Conservation (phyloP, 1,140 invertebrate species). For the Episyrphus balteatus region DNA sequence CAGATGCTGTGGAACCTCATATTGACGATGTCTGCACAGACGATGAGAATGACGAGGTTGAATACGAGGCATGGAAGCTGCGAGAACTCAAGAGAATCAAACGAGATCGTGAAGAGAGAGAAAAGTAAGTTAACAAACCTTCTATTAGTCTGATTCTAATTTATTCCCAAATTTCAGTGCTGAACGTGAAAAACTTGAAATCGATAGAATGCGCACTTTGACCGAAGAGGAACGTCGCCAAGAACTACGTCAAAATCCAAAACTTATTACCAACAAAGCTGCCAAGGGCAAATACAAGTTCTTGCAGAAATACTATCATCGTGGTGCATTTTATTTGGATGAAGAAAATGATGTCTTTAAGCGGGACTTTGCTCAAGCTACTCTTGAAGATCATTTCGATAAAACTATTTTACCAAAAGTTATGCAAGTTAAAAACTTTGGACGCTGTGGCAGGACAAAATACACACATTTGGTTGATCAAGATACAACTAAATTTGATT, state of each 20-base stretch:
- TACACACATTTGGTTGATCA: conserved; percentile 99
- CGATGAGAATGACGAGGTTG: conserved; percentile 96
- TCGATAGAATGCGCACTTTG: conserved; percentile 85
- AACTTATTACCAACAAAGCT: conserved; percentile 86
- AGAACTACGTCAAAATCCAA: conserved; percentile 87
- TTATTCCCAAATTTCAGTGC: conserved; percentile 40
- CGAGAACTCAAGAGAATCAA: conserved; percentile 94
- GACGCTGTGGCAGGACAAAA: conserved; percentile 94
- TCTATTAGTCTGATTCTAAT: background rate
- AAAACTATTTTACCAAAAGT: conserved; percentile 98
- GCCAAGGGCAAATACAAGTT: conserved; percentile 99
- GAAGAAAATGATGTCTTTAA: conserved; percentile 88
- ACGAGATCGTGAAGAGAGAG: conserved; percentile 87
- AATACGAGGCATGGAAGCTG: conserved; percentile 96
- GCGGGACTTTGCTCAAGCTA: conserved; percentile 92
- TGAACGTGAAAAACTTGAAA: conserved; percentile 79
- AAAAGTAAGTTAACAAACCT: conserved; percentile 53
- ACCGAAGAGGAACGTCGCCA: conserved; percentile 91
- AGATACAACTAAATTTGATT: conserved; percentile 97
- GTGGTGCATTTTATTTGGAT: conserved; percentile 96
- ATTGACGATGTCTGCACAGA: conserved; percentile 90
- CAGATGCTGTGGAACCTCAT: conserved; percentile 49
- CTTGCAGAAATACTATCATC: conserved; percentile 98
- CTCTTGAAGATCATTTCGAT: conserved; percentile 98
- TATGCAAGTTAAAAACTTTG: conserved; percentile 99